Percentiles rank a stretch among this genome's conserved stretches.
phyloP scores from a whole-genome alignment of 2,888 invertebrate species.

The Sarcophaga subvicina region DNA sequence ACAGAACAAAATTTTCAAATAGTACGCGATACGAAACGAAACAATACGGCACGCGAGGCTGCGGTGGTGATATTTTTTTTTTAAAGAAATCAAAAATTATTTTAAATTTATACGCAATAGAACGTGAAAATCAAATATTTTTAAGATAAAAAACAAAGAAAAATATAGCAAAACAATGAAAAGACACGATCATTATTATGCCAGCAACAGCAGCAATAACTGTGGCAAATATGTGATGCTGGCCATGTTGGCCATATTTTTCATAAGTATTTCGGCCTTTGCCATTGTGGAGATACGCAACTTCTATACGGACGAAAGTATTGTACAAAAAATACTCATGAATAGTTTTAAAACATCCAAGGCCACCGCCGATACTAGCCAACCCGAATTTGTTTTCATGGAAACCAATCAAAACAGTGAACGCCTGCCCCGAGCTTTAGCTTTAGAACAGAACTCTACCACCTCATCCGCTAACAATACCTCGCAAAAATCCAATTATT shows the following conservation, averaged over 20 bases:
- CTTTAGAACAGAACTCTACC: neutral
- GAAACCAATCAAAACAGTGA: neutral
- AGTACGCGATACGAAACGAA: constrained; percentile 61
- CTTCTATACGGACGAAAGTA: constrained; percentile 39
- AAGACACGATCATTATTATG: constrained; percentile 37
- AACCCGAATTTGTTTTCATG: too few species aligned
- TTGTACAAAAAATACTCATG: constrained; percentile 47
- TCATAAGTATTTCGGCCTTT: constrained; percentile 28
- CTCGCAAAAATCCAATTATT: constrained; percentile 22
- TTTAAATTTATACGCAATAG: neutral
- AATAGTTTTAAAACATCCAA: constrained; percentile 33
- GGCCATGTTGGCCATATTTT: constrained; percentile 37
- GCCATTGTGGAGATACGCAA: constrained; percentile 29
- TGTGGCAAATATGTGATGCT: constrained; percentile 19
- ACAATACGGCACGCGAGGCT: constrained; percentile 59
- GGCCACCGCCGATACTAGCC: too few species aligned
- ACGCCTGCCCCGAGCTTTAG: constrained; percentile 37
- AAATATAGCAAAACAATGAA: constrained; percentile 33
- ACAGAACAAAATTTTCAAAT: constrained; percentile 50
- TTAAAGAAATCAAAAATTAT: constrained; percentile 5
- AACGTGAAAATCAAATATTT: constrained; percentile 7
- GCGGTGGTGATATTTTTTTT: neutral
- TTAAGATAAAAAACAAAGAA: neutral
- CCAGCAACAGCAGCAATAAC: constrained; percentile 1
- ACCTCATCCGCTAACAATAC: neutral